Percentiles rank a stretch among this genome's conserved stretches.
Conservation (phyloP, 2,888 invertebrate genomes). For the Agrochola lota region DNA sequence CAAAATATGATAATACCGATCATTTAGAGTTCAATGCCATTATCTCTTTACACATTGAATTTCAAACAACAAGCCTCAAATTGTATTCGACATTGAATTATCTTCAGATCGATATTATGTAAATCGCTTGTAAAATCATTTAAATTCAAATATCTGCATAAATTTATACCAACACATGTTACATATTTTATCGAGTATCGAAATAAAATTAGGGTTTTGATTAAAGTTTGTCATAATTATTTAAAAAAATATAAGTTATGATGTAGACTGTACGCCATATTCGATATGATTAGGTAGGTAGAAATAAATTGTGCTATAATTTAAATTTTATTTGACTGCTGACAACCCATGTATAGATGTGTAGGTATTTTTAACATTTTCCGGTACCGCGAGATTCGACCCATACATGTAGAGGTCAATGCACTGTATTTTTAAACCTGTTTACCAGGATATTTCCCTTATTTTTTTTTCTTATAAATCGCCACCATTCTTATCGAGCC, state of each 20-base stretch:
- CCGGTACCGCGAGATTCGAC: slow-evolving; percentile 22
- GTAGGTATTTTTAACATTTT: slow-evolving; percentile 54
- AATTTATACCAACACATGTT: slow-evolving; percentile 65
- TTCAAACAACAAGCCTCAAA: slow-evolving; percentile 64
- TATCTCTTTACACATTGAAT: slow-evolving; percentile 61
- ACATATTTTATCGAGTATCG: slow-evolving; percentile 61
- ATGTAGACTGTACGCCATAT: slow-evolving; percentile 54
- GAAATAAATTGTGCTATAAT: slow-evolving; percentile 52
- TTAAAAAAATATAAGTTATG: slow-evolving; percentile 61
- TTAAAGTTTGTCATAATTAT: slow-evolving; percentile 66
- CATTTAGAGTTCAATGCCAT: slow-evolving; percentile 64
- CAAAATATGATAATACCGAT: slow-evolving; percentile 49
- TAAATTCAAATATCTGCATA: slow-evolving; percentile 71
- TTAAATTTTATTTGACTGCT: slow-evolving; percentile 56
- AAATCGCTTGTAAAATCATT: slow-evolving; percentile 67
- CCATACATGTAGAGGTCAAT: slow-evolving; percentile 68
- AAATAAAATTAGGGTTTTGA: slow-evolving; percentile 55
- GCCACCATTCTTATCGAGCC: neutral
- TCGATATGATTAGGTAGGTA: slow-evolving; percentile 57
- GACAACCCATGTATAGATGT: slow-evolving; percentile 49
- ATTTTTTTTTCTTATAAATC: neutral
- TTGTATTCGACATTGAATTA: slow-evolving; percentile 68
- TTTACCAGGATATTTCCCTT: slow-evolving; percentile 4
- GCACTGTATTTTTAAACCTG: slow-evolving; percentile 62
- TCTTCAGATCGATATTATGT: slow-evolving; percentile 70